A percentile compares a stretch with the other conserved stretches of the same genome.
These are phyloP conservation scores for Daktulosphaira vitifoliae DNA, from an alignment of 1,140 invertebrate species.

Conservation along the genomic window DNA sequence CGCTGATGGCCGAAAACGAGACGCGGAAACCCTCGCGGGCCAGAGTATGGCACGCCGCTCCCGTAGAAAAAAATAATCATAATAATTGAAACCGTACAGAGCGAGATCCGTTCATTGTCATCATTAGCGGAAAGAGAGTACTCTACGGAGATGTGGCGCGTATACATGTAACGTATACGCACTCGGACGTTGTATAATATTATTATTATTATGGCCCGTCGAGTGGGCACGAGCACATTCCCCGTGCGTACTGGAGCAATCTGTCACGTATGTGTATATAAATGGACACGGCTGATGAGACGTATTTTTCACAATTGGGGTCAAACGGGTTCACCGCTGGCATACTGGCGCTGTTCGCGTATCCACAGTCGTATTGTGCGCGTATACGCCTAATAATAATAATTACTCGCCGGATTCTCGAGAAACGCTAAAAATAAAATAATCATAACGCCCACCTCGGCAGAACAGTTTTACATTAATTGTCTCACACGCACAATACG, in stretches of 20 bases:
- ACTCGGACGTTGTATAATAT: background rate
- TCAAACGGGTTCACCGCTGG: conserved; percentile 5
- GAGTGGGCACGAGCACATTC: too few relatives aligned
- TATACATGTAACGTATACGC: background rate
- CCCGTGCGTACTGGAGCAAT: background rate
- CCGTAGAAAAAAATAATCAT: background rate
- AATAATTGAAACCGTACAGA: background rate
- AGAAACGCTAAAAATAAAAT: too few relatives aligned
- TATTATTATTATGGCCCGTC: too few relatives aligned
- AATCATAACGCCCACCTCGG: too few relatives aligned
- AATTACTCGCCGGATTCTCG: too few relatives aligned
- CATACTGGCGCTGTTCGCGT: too few relatives aligned
- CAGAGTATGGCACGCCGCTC: background rate
- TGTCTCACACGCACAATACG: too few relatives aligned
- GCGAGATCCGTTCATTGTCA: conserved; percentile 29
- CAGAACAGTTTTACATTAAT: too few relatives aligned
- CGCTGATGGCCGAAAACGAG: background rate
- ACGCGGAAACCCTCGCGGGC: background rate
- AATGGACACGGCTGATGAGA: background rate
- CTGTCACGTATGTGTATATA: conserved; percentile 4
- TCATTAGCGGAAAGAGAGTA: background rate
- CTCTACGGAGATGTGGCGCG: background rate
- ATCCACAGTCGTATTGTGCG: too few relatives aligned
- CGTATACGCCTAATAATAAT: too few relatives aligned
- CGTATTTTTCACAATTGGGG: conserved; percentile 8